Base-by-base conservation (phyloP, 2,797 vertebrate species). In the Hipposideros larvatus region DNA sequence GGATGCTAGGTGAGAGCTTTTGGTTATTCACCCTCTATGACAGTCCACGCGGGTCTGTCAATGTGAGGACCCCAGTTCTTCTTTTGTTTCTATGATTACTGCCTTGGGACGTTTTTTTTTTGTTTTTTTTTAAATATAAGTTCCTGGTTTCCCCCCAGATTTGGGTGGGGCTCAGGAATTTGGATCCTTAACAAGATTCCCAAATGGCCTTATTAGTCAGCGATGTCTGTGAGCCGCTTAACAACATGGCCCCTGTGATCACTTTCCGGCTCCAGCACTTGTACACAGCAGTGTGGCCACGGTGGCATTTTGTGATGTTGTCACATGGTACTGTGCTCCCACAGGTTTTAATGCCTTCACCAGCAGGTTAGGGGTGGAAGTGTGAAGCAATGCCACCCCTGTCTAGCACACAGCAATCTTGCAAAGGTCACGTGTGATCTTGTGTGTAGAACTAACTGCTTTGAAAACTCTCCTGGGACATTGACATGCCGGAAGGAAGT, bases 121-220 rank as follows among this genome's bases (percentile, higher is more conserved):
- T n/a, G n/a, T n/a, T n/a, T n/a, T 70, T 95, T 51, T 85, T 93
- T 41, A 53, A 78, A 79, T n/a, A 37, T 63, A 75, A 87, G 26
- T 61, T 74, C 16, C 18, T 34, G 18, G 18, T 53, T 86, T n/a
- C n/a, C 46, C 46, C 51, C 3, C 3, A 28, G 37, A 26, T 43
- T 57, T 65, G 73, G 10, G 26, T 61, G 46, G 24, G 65, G 5
- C 31, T 59, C 43, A 65, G 41, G 78, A 88, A 55, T 94, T 43
- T 63, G 16, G 34, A 55, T 84, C 71, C 48, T 90, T 80, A 68
- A 26, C 8, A 68, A 28, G 48, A 66, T 94, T 57, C 57, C 18
- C 41, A 14, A 77, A 37, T 57, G 53, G 7, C 37, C 37, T 61
- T 59, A 7, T 31, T 71, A 68, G 13, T 75, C 19, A 31, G 16